Conservation (phyloP, 2,888 invertebrate genomes). For the Pyrochroa serraticornis region DNA sequence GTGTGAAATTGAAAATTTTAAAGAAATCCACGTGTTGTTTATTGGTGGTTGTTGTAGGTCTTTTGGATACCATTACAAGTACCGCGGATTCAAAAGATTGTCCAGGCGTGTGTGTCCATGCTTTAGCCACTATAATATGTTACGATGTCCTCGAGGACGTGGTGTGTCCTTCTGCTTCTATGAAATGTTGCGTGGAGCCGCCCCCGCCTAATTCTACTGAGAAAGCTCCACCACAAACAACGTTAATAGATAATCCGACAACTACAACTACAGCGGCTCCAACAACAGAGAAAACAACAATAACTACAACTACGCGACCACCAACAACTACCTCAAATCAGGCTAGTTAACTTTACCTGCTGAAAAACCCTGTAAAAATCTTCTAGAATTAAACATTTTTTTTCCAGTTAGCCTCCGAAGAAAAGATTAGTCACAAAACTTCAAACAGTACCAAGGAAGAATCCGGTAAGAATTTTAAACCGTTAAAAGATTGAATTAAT, state of each 20-base stretch:
- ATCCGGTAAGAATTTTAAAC: slow-evolving; percentile 10
- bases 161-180: slow-evolving; percentile 77
- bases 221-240: slow-evolving; percentile 35
- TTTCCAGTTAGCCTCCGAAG: slow-evolving; percentile 41
- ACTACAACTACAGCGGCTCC: slow-evolving; percentile 47
- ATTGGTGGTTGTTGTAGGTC: slow-evolving; percentile 62
- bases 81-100: slow-evolving; percentile 86
- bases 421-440: slow-evolving; percentile 27
- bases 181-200: slow-evolving; percentile 85
- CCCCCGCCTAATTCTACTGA: slow-evolving; percentile 65
- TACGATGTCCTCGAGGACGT: slow-evolving; percentile 84
- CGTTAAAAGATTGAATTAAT: neutral
- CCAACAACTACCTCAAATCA: slow-evolving; percentile 38
- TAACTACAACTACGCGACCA: slow-evolving; percentile 19
- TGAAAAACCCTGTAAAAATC: neutral
- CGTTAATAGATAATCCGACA: slow-evolving; percentile 50
- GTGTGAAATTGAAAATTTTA: no score
- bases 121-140: slow-evolving; percentile 84
- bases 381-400: slow-evolving; percentile 4
- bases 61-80: slow-evolving; percentile 83
- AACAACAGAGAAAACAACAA: slow-evolving; percentile 40
- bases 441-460: slow-evolving; percentile 21
- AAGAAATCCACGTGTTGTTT: slow-evolving; percentile 1
- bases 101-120: slow-evolving; percentile 87
- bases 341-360: slow-evolving; percentile 27